Percentiles rank a stretch among this genome's conserved stretches.
phyloP scores from a whole-genome alignment of 2,888 invertebrate genomes.

The Hesperia comma region DNA sequence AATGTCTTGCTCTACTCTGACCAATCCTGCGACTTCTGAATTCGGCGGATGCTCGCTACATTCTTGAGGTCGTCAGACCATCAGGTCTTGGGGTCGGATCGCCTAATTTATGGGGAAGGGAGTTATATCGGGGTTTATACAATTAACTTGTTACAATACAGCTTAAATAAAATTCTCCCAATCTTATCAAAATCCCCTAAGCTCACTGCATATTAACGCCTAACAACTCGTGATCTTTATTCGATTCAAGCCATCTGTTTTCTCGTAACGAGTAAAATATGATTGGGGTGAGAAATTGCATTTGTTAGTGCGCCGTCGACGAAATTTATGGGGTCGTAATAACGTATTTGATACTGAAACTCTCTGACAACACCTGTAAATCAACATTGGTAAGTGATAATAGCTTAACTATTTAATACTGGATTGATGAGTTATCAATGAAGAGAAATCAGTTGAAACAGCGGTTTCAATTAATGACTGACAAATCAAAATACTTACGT shows the following conservation, averaged over 20 bases:
- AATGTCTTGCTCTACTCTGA: too few species aligned
- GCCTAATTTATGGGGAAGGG: too few species aligned
- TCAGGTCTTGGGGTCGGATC: too few species aligned
- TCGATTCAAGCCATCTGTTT: constrained; percentile 15
- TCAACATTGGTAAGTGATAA: background rate
- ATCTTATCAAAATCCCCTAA: background rate
- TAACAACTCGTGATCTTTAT: constrained; percentile 19
- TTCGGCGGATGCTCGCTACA: too few species aligned
- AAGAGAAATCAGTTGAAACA: background rate
- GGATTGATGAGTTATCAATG: too few species aligned
- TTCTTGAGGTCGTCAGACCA: too few species aligned
- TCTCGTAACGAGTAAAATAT: constrained; percentile 19
- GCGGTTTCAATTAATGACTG: too few species aligned
- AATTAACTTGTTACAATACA: too few species aligned
- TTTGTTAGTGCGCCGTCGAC: constrained; percentile 8
- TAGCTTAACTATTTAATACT: too few species aligned
- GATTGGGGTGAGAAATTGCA: constrained; percentile 20
- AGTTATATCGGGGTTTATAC: too few species aligned
- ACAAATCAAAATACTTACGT: too few species aligned
- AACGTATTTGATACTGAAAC: background rate
- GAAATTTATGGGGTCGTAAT: constrained; percentile 9
- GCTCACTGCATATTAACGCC: constrained; percentile 10
- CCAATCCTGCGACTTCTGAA: too few species aligned
- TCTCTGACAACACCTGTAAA: background rate
- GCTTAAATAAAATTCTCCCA: background rate